These are phyloP conservation scores for Caerostris extrusa DNA, from an alignment of 1,140 invertebrate genomes.

Conservation along the genomic window DNA sequence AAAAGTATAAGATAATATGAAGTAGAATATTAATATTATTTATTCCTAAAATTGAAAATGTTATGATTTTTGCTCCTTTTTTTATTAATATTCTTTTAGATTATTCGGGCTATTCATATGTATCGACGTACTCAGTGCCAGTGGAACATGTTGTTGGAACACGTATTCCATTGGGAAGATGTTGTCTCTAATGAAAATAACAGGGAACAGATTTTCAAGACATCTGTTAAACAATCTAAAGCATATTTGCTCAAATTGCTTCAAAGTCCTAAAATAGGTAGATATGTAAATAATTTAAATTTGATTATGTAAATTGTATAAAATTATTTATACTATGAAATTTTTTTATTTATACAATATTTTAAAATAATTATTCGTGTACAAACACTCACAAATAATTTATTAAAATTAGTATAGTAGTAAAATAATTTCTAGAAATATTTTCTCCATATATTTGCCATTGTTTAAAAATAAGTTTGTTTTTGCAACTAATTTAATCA, in stretches of 20 bases:
- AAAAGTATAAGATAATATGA: no score
- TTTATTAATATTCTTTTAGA: constrained; percentile 82
- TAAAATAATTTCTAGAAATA: no score
- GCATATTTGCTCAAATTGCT: constrained; percentile 84
- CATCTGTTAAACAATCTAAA: constrained; percentile 86
- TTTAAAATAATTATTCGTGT: no score
- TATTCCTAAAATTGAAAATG: neutral
- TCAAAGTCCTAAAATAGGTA: constrained; percentile 87
- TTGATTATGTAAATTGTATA: no score
- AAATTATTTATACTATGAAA: no score
- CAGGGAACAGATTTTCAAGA: constrained; percentile 89
- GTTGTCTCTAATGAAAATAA: constrained; percentile 90
- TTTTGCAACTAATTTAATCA: no score
- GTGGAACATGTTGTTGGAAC: constrained; percentile 92
- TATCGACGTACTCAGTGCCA: constrained; percentile 94
- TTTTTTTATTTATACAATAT: no score
- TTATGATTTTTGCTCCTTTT: no score
- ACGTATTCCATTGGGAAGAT: constrained; percentile 90
- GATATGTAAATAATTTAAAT: neutral
- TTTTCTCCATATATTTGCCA: no score
- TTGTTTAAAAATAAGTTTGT: no score
- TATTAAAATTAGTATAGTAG: no score
- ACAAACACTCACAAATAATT: no score
- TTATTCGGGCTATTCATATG: constrained; percentile 93
- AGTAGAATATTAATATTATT: neutral